phyloP scores from a whole-genome alignment of 2,113 vertebrate genomes.

The Serilophus lunatus region DNA sequence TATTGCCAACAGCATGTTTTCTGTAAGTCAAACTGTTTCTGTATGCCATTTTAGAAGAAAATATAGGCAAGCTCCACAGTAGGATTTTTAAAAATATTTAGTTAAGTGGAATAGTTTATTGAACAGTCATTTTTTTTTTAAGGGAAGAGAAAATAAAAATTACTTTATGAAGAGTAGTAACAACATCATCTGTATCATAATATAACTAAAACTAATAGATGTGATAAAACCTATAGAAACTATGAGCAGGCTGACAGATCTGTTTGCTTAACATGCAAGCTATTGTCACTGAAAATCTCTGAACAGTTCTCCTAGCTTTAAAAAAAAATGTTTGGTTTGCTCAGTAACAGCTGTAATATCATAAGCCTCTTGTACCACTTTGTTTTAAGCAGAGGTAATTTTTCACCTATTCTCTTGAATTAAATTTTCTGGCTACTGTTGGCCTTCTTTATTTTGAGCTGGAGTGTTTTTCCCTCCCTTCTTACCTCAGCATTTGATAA shows the following conservation, averaged over 20 bases:
- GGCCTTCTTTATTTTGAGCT: not conserved
- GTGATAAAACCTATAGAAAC: not conserved
- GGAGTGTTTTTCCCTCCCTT: not conserved
- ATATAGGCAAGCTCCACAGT: not conserved
- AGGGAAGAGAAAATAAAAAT: not conserved
- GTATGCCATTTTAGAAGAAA: conserved; percentile 29
- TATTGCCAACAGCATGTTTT: conserved; percentile 38
- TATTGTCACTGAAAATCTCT: not conserved
- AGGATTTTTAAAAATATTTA: conserved; percentile 10
- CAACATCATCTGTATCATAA: not conserved
- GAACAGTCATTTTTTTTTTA: not conserved
- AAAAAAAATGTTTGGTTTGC: not conserved
- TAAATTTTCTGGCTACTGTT: not conserved
- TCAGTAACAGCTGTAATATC: not conserved
- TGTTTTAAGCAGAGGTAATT: not conserved
- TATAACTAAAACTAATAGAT: not conserved
- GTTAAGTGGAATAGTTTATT: not conserved
- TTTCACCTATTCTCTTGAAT: not conserved
- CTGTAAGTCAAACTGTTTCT: conserved; percentile 33
- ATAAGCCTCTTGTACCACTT: not conserved
- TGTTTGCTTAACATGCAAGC: not conserved
- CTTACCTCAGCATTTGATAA: not conserved
- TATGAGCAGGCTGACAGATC: not conserved
- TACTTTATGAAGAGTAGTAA: not conserved
- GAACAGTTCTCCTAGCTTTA: not conserved